Evolutionary conservation across 2,888 invertebrate genomes (phyloP), one percentile per base, ranked within the genome.

Genomic region (Volucella inflata): DNA sequence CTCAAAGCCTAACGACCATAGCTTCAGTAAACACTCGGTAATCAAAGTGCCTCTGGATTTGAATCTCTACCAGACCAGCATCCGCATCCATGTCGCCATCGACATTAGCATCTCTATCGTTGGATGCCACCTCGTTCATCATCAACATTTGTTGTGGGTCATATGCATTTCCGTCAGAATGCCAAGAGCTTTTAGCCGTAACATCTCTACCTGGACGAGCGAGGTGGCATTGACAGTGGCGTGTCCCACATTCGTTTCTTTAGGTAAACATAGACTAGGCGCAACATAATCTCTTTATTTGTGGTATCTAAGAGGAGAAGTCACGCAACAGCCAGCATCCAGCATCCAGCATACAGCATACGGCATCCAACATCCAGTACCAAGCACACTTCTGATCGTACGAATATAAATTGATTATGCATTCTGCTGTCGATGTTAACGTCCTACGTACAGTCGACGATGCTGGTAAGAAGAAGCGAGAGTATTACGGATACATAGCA

Each of bases 361-460:
- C 60, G n/a, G 16, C 16, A 38, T 57, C 57, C n/a, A 12, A 65
- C 42, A 57, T 14, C 40, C 55, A 36, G 38, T 46, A 48, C 60
- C 60, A 14, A 60, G 46, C 55, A 62, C 75, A 50, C 60, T 82
- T 62, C 80, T 76, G 84, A 84, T 80, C 80, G 71, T 71, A 80
- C 71, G 80, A 80, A 57, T 59, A 40, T 67, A 84, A 80, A 84
- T 84, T 84, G 84, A 84, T 71, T 84, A 80, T 80, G 65, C 65
- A 80, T 68, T 79, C 42, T 62, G 74, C 40, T 64, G 75, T 40
- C 79, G 62, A 64, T 30, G 57, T 48, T 17, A 9, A 44, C 64
- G 44, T 44, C 36, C 59, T 40, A 51, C 36, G 40, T 14, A 16
- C 44, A 38, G 14, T 14, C 42, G 70, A 50, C 2, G 17, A 51